Evolutionary conservation across 2,797 vertebrate genomes (phyloP), one percentile per base, ranked within the genome.

Genomic region (Diceros bicornis): DNA sequence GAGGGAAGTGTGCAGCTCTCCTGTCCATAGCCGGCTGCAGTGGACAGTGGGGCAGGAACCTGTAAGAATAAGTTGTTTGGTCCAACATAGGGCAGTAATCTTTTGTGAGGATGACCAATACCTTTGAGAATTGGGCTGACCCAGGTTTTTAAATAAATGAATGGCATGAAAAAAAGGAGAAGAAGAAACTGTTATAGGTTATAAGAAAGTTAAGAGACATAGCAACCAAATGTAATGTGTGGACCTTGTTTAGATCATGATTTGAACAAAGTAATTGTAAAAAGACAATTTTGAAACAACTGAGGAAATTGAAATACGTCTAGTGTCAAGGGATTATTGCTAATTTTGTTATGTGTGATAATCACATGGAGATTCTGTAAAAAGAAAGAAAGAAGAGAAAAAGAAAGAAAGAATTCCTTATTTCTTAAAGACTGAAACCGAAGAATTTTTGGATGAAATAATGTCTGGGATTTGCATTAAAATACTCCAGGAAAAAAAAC

Each of bases 111-210:
- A 59, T 69, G 77, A 88, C 23, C n/a, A 69, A 69, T 41, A 25
- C 47, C 32, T 74, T 81, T 52, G 59, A 64, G 61, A 91, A 85
- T 21, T 52, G 41, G 29, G 10, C 77, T 86, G 79, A 64, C 14
- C 2, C 29, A 87, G 29, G 50, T 17, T 92, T 82, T 77, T 34
- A 81, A 89, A 88, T n/a, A 95, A 78, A 71, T 27, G 84, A 85
- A 32, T 77, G 29, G 3, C 29, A n/a, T 23, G 32, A 41, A 85
- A 62, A 74, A 78, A 64, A 52, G 41, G 34, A 52, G 37, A 84
- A 8, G 44, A 77, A 12, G 66, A 29, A 87, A 71, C 20, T 72
- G 11, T 32, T 90, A 32, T 3, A 81, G 47, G 41, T 82, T 77
- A 8, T 71, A 79, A 50, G 68, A 83, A 85, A 82, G 12, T 68